Conservation (phyloP, 2,113 vertebrate species). For the Elgaria multicarinata region DNA sequence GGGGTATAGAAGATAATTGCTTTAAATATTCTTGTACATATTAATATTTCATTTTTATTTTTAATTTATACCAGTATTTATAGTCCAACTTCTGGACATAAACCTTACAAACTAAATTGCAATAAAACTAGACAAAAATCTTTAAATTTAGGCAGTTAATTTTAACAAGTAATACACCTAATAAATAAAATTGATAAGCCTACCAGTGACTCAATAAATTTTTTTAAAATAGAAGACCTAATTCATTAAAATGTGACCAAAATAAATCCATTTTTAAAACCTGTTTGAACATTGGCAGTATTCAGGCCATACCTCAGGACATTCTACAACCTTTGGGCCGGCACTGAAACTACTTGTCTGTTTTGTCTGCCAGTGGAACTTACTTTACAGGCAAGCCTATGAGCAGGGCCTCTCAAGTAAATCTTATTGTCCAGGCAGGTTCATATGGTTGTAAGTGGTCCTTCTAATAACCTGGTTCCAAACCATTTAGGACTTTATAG, state of each 20-base stretch:
- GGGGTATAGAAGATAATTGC: neutral
- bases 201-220: neutral
- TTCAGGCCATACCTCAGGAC: neutral
- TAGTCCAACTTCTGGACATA: conserved; percentile 8
- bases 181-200: neutral
- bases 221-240: neutral
- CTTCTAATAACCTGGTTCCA: neutral
- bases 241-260: neutral
- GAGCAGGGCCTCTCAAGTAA: neutral
- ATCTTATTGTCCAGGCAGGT: neutral
- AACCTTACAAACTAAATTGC: neutral
- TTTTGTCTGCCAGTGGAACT: no score
- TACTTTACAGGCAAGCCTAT: neutral
- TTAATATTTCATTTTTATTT: neutral
- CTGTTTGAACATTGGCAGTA: neutral
- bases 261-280: neutral
- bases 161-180: no score
- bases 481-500: no score
- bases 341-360: neutral
- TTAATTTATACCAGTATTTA: neutral
- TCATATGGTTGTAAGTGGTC: neutral
- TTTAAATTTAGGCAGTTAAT: no score
- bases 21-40: neutral
- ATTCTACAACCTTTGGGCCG: neutral
- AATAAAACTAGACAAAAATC: neutral